Evolutionary conservation across 2,888 invertebrate genomes (phyloP), one percentile per base, ranked within the genome.

Genomic region (Alviniconcha strummeri): DNA sequence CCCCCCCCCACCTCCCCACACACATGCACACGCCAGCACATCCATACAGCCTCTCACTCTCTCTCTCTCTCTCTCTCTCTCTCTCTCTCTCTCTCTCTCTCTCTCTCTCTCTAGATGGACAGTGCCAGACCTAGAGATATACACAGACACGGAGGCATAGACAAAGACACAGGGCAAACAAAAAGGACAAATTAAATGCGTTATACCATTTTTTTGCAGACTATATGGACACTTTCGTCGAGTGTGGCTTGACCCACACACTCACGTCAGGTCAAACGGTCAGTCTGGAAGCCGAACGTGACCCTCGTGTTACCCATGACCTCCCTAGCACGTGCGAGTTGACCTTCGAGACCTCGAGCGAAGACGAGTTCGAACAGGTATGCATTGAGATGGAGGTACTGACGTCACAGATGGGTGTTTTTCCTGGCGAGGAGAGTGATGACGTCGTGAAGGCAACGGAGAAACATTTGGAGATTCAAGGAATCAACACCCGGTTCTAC

Each of bases 141-240:
- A 36, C 36, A 36, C 36, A 36, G 36, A 36, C 36, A 36, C 36
- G 36, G 36, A 36, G 36, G 3, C 36, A 36, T 36, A 36, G 36
- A 36, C 36, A 36, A 36, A 36, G 36, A 36, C 36, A 36, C 36
- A 36, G 36, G 36, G 36, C 36, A 36, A 36, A 36, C 36, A 36
- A 36, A 36, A 36, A 3, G 36, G 36, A 3, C 36, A 36, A 36
- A 36, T 36, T 36, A 36, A 36, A 36, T 36, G 36, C 3, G 36
- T 36, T 36, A 36, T 36, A 36, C 36, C 36, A 36, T 36, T 36
- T 36, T 36, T 36, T 36, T 69, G 6, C 80, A 86, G 86, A 83
- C 67, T 74, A 83, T 74, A 83, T 86, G 84, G 84, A 86, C 74
- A 83, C 86, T 4, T 86, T 82, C 82, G 82, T 74, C n/a, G 74